A percentile compares a stretch with the other conserved stretches of the same genome.
Conservation (phyloP, 2,797 vertebrate species). For the Pipistrellus pygmaeus region DNA sequence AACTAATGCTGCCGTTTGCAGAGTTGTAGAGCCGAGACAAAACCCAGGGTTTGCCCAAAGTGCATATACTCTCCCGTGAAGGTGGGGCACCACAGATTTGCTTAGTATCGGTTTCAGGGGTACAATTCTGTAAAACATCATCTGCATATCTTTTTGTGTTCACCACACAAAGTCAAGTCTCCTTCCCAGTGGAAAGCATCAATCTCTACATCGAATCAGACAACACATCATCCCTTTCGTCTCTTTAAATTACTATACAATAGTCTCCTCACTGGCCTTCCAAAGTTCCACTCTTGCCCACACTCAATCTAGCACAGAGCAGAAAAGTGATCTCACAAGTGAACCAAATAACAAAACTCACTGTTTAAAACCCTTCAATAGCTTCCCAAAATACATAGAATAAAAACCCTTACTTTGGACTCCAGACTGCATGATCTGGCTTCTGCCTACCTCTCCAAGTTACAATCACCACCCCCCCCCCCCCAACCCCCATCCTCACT, state of each 20-base stretch:
- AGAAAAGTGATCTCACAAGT: constrained; percentile 22
- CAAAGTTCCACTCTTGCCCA: not conserved
- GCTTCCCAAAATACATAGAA: not conserved
- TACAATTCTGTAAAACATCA: not conserved
- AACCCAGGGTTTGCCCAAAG: not conserved
- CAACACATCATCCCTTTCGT: not conserved
- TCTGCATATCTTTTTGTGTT: not conserved
- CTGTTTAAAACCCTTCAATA: not conserved
- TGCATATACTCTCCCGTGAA: not conserved
- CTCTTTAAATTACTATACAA: not conserved
- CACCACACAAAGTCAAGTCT: not conserved
- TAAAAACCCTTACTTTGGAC: not conserved
- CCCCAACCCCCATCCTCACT: no score
- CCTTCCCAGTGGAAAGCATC: not conserved
- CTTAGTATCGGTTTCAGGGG: not conserved
- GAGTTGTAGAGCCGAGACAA: not conserved
- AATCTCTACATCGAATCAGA: not conserved
- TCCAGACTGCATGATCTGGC: not conserved
- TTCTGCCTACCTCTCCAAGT: not conserved
- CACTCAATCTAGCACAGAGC: not conserved
- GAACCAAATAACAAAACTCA: constrained; percentile 44
- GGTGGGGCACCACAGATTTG: not conserved
- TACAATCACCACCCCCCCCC: not conserved
- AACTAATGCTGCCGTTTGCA: not conserved
- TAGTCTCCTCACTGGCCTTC: not conserved